phyloP scores from a whole-genome alignment of 2,113 vertebrate genomes.

The Pelvicachromis taeniatus region DNA sequence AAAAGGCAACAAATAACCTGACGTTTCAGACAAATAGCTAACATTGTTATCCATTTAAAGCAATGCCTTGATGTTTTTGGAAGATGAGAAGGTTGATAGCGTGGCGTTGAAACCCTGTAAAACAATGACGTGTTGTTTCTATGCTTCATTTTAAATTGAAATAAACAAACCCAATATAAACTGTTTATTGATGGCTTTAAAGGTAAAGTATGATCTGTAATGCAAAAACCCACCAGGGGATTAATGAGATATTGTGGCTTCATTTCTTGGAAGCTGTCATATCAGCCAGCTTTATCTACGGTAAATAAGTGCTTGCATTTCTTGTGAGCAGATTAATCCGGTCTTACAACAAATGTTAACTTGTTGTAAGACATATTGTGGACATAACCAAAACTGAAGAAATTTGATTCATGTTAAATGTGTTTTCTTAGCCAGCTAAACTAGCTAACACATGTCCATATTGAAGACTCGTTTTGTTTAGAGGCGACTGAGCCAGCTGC shows the following conservation, averaged over 20 bases:
- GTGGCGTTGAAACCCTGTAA: neutral
- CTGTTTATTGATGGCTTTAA: neutral
- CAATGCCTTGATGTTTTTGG: neutral
- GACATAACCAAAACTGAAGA: neutral
- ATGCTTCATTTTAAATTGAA: neutral
- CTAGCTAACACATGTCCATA: neutral
- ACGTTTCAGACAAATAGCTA: neutral
- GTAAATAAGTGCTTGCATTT: neutral
- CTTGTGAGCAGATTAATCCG: neutral
- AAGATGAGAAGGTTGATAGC: neutral
- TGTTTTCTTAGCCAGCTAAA: neutral
- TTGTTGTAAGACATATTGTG: neutral
- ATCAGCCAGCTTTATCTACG: neutral
- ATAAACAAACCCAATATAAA: neutral
- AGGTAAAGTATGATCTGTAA: neutral
- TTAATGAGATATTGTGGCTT: neutral
- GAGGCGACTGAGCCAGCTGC: neutral
- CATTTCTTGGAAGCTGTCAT: neutral
- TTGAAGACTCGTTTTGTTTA: neutral
- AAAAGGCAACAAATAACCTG: neutral
- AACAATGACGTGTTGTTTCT: neutral
- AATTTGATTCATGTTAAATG: neutral
- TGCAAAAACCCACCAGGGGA: neutral
- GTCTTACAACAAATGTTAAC: neutral
- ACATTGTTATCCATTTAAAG: neutral